Evolutionary conservation across 2,888 invertebrate species (phyloP).

Genomic region (Pandemis corylana): DNA sequence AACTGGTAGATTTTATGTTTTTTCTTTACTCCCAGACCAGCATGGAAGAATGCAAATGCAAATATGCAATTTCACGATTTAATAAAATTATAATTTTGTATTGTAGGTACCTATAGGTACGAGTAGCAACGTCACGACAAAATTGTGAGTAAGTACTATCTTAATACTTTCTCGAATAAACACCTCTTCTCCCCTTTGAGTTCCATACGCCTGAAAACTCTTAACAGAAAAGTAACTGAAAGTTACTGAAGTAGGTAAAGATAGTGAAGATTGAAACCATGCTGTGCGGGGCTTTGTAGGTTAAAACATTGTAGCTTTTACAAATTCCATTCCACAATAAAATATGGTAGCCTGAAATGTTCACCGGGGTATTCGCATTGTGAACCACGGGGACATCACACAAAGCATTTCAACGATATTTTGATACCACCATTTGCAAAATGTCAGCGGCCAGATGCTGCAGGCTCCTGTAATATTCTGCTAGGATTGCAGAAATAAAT

Average conservation of each 20-base stretch:
- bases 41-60: too few relatives aligned
- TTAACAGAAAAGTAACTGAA: not conserved
- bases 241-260: not conserved
- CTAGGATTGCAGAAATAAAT: slow-evolving; percentile 39
- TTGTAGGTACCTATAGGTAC: too few relatives aligned
- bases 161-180: too few relatives aligned
- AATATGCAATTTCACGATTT: too few relatives aligned
- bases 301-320: slow-evolving; percentile 39
- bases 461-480: slow-evolving; percentile 39
- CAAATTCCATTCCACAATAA: slow-evolving; percentile 16
- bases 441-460: slow-evolving; percentile 42
- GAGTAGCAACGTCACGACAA: too few relatives aligned
- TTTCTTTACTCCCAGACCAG: too few relatives aligned
- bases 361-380: slow-evolving; percentile 36
- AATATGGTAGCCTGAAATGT: slow-evolving; percentile 28
- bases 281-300: slow-evolving; percentile 23
- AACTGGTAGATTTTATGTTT: too few relatives aligned
- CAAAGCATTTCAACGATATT: slow-evolving; percentile 43
- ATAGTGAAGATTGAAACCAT: slow-evolving; percentile 28
- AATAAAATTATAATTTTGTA: too few relatives aligned
- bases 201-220: not conserved
- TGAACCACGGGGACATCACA: slow-evolving; percentile 36
- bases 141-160: too few relatives aligned
- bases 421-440: slow-evolving; percentile 44
- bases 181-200: not conserved